phyloP scores from a whole-genome alignment of 2,113 vertebrate species.

The Caranx ignobilis region DNA sequence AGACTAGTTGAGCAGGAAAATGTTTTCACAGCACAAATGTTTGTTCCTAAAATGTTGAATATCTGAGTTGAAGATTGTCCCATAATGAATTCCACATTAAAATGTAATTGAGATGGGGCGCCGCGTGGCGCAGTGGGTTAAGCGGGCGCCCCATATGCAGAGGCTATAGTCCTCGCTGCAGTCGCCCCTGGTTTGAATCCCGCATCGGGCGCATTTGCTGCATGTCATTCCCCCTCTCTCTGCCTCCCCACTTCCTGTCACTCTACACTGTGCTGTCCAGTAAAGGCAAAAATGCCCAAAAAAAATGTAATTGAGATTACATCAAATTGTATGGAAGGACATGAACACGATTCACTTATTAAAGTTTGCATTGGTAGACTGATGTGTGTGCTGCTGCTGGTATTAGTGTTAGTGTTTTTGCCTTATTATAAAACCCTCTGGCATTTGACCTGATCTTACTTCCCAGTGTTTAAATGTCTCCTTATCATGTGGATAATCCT shows the following conservation, averaged over 20 bases:
- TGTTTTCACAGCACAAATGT: conserved; percentile 1
- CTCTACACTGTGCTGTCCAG: no score
- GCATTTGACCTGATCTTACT: not conserved
- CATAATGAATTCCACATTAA: not conserved
- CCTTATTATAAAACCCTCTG: not conserved
- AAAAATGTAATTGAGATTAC: not conserved
- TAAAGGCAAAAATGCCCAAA: no score
- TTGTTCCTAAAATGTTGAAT: not conserved
- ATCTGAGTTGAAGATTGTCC: conserved; percentile 7
- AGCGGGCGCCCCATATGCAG: no score
- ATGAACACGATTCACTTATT: no score
- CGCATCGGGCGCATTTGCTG: no score
- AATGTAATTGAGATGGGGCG: not conserved
- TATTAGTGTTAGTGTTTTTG: no score
- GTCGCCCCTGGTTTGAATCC: no score
- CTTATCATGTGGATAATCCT: not conserved
- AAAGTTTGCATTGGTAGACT: not conserved
- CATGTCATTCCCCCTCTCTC: no score
- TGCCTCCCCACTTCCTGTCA: no score
- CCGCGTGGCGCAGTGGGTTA: no score
- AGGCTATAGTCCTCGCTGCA: no score
- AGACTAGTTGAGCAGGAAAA: not conserved
- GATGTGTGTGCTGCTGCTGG: not conserved
- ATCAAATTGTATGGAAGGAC: not conserved
- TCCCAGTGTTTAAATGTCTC: not conserved